These are phyloP conservation scores for Malaclemys terrapin DNA, from an alignment of 2,113 vertebrate genomes.

Conservation along the genomic window DNA sequence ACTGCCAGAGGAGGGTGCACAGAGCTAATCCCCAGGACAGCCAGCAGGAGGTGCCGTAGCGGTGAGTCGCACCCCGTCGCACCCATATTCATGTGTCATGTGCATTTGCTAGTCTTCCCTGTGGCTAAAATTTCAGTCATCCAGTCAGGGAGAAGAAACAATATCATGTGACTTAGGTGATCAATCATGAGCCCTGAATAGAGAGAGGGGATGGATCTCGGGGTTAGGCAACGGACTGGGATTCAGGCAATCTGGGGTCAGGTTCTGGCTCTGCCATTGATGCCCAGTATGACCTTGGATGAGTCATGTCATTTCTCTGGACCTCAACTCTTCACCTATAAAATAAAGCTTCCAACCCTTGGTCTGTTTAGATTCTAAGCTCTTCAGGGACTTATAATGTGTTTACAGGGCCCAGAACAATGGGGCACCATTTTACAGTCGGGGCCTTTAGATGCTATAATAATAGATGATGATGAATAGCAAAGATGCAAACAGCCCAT, in stretches of 20 bases:
- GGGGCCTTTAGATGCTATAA: background rate
- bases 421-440: background rate
- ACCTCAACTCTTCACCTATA: background rate
- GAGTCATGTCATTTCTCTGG: background rate
- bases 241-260: background rate
- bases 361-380: background rate
- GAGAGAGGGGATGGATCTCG: conserved; percentile 52
- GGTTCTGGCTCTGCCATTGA: conserved; percentile 28
- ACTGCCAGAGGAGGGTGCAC: too few species aligned
- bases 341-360: background rate
- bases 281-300: background rate
- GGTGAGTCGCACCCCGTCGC: too few species aligned
- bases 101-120: conserved; percentile 50
- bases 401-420: too few species aligned
- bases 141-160: conserved; percentile 54
- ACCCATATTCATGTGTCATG: conserved; percentile 54
- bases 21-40: too few species aligned
- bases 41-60: too few species aligned
- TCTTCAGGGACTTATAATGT: too few species aligned
- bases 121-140: conserved; percentile 63
- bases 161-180: conserved; percentile 36
- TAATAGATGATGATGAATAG: background rate
- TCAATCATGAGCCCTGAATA: conserved; percentile 26
- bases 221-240: conserved; percentile 19
- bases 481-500: background rate